A percentile compares a stretch with the other conserved stretches of the same genome.
phyloP scores from a whole-genome alignment of 2,888 invertebrate genomes.

The Megamerina dolium region DNA sequence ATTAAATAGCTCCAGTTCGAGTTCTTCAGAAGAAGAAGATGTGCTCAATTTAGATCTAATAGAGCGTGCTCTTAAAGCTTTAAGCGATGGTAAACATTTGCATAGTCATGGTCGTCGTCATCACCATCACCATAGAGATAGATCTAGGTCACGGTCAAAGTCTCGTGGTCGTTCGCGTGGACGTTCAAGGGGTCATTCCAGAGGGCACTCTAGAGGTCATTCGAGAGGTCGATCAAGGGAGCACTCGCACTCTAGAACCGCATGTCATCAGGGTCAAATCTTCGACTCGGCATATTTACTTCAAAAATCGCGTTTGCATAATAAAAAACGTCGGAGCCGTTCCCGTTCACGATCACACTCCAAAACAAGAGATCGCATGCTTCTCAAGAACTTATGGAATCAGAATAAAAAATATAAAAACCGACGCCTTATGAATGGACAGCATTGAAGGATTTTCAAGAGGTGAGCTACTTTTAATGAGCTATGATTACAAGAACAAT shows the following conservation, averaged over 20 bases:
- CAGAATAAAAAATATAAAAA: no score
- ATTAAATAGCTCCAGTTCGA: conserved; percentile 24
- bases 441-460: no score
- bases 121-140: conserved; percentile 7
- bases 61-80: background rate
- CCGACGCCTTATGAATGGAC: no score
- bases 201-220: conserved; percentile 3
- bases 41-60: background rate
- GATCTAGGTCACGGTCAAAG: background rate
- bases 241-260: conserved; percentile 4
- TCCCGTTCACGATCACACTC: no score
- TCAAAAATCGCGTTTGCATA: no score
- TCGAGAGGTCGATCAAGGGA: conserved; percentile 17
- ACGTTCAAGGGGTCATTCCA: conserved; percentile 6
- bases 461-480: no score
- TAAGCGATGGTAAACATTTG: conserved; percentile 1
- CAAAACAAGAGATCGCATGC: no score
- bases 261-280: no score
- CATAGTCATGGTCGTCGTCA: conserved; percentile 1
- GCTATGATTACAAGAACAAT: no score
- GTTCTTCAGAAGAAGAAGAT: conserved; percentile 10
- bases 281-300: no score
- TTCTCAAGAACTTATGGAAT: no score
- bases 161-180: conserved; percentile 6
- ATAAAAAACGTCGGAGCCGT: no score